Percentiles rank a stretch among this genome's conserved stretches.
phyloP scores from a whole-genome alignment of 1,140 invertebrate genomes.

The Ditylenchus dipsaci region DNA sequence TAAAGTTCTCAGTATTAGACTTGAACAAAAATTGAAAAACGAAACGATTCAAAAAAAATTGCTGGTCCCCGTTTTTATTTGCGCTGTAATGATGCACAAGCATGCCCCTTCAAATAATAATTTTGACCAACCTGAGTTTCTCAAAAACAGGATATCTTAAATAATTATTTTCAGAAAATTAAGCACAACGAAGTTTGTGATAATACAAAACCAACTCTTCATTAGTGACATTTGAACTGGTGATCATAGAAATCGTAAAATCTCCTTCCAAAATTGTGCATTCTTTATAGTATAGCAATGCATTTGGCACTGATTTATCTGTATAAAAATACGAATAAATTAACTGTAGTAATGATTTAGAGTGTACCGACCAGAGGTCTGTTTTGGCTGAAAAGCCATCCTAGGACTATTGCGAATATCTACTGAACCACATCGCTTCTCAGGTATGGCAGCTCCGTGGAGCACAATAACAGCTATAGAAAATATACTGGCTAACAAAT shows the following conservation, averaged over 20 bases:
- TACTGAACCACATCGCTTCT: slow-evolving; percentile 37
- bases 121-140: slow-evolving; percentile 19
- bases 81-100: no score
- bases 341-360: no score
- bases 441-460: not conserved
- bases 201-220: not conserved
- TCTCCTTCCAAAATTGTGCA: slow-evolving; percentile 58
- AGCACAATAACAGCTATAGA: no score
- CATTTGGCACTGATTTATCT: not conserved
- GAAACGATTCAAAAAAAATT: no score
- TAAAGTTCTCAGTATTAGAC: no score
- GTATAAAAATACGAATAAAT: no score
- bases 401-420: slow-evolving; percentile 43
- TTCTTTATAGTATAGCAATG: slow-evolving; percentile 21
- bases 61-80: no score
- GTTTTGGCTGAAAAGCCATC: slow-evolving; percentile 20
- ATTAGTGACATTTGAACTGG: not conserved
- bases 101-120: no score
- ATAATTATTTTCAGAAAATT: not conserved
- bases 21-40: no score
- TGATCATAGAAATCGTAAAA: slow-evolving; percentile 50
- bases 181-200: not conserved
- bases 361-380: not conserved
- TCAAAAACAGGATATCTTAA: slow-evolving; percentile 42
- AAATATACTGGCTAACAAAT: no score